A percentile compares a stretch with the other conserved stretches of the same genome.
These are phyloP conservation scores for Aphelocoma californica DNA, from an alignment of 2,797 vertebrate species.

Conservation along the genomic window DNA sequence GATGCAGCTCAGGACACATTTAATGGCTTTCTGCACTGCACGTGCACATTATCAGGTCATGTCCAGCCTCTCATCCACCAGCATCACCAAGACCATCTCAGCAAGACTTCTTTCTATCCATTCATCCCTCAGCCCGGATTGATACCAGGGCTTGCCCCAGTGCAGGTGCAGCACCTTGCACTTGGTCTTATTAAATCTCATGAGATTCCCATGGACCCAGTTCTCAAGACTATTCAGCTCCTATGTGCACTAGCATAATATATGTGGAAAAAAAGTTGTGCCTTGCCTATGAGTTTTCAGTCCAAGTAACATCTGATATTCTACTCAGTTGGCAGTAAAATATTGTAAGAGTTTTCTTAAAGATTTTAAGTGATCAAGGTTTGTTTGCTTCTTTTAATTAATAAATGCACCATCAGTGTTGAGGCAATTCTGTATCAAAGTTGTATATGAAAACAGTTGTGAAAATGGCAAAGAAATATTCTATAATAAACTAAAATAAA, in stretches of 20 bases:
- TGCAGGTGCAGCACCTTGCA: background rate
- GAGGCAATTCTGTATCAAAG: background rate
- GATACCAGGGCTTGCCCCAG: no score
- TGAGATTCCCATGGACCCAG: background rate
- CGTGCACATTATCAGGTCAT: background rate
- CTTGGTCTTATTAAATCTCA: background rate
- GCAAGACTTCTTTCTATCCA: background rate
- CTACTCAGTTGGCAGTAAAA: background rate
- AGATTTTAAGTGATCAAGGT: background rate
- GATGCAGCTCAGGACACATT: background rate
- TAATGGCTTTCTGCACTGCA: background rate
- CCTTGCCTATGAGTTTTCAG: background rate
- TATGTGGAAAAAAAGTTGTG: accelerated
- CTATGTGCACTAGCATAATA: background rate
- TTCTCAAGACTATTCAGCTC: background rate
- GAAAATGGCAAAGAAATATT: background rate
- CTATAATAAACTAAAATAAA: background rate
- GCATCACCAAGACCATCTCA: background rate
- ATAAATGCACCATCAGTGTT: background rate
- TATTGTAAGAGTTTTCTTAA: background rate
- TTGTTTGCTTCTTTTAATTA: background rate
- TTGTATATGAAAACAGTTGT: background rate
- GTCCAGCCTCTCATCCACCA: no score
- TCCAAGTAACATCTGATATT: background rate
- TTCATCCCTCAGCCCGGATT: background rate